Percentiles rank a stretch among this genome's conserved stretches.
Conservation (phyloP, 1,140 invertebrate species). For the Zaprionus davidi region DNA sequence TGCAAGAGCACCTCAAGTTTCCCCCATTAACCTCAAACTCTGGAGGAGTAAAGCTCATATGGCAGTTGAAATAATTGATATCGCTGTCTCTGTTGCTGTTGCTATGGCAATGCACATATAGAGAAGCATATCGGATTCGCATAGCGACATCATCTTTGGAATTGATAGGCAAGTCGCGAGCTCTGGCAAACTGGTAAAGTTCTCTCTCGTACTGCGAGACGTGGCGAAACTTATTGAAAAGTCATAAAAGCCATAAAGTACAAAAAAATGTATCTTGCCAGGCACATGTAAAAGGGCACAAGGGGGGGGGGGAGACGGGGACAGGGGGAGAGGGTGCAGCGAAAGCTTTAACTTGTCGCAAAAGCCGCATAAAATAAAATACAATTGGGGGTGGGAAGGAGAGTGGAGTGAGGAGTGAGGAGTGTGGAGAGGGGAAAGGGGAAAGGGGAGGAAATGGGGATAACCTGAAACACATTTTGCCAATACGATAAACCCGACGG, state of each 20-base stretch:
- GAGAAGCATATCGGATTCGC: constrained; percentile 1
- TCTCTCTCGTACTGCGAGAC: constrained; percentile 1
- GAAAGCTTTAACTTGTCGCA: constrained; percentile 55
- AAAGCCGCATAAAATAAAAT: constrained; percentile 52
- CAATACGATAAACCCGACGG: constrained; percentile 53
- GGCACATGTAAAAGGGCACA: not conserved
- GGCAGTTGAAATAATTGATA: constrained; percentile 8
- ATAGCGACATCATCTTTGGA: constrained; percentile 13
- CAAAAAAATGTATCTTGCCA: constrained; percentile 25
- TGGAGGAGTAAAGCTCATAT: not conserved
- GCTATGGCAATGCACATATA: not conserved
- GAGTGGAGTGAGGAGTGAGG: not conserved
- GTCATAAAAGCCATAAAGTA: constrained; percentile 64
- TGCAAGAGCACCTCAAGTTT: not conserved
- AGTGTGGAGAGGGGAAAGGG: not conserved
- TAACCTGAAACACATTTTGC: constrained; percentile 49
- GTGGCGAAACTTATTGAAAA: constrained; percentile 67
- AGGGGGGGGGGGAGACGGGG: no score
- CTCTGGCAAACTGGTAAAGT: not conserved
- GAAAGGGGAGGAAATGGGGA: constrained; percentile 11
- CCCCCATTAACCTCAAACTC: not conserved
- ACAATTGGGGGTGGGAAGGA: not conserved
- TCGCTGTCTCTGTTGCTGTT: not conserved
- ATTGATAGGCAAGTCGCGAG: constrained; percentile 15
- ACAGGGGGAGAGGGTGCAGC: not conserved